phyloP scores from a whole-genome alignment of 2,113 vertebrate genomes.

The Semnornis frantzii region DNA sequence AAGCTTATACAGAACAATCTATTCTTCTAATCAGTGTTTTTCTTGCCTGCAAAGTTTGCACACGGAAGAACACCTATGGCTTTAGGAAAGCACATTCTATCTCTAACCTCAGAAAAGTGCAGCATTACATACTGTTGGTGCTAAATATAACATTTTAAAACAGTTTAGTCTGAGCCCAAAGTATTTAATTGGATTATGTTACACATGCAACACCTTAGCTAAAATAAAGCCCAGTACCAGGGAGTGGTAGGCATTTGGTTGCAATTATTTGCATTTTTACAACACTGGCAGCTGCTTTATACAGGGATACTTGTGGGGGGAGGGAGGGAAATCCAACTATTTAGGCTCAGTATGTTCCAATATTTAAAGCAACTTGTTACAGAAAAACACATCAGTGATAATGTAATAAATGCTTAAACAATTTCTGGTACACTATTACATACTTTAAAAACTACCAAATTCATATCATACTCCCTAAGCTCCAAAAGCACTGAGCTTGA shows the following conservation, averaged over 20 bases:
- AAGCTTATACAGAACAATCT: not conserved
- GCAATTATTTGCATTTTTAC: conserved; percentile 30
- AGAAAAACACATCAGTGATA: not conserved
- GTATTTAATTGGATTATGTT: conserved; percentile 27
- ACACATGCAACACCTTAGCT: conserved; percentile 12
- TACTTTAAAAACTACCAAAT: not conserved
- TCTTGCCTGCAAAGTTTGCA: not conserved
- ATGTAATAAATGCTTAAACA: not conserved
- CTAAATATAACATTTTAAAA: conserved; percentile 50
- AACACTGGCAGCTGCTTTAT: not conserved
- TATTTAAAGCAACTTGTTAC: not conserved
- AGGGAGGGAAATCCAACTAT: not conserved
- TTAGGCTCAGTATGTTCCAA: not conserved
- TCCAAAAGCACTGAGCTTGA: not conserved
- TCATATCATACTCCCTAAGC: not conserved
- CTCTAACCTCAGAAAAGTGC: not conserved
- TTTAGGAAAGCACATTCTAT: conserved; percentile 1
- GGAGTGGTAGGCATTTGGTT: not conserved
- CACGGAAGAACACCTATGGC: not conserved
- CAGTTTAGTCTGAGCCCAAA: not conserved
- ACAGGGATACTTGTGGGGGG: not conserved
- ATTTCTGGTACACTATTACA: not conserved
- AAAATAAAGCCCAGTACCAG: not conserved
- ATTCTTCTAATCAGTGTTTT: not conserved
- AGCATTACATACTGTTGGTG: not conserved